Evolutionary conservation across 2,888 invertebrate genomes (phyloP), one percentile per base, ranked within the genome.

Genomic region (Drymonia ruficornis): DNA sequence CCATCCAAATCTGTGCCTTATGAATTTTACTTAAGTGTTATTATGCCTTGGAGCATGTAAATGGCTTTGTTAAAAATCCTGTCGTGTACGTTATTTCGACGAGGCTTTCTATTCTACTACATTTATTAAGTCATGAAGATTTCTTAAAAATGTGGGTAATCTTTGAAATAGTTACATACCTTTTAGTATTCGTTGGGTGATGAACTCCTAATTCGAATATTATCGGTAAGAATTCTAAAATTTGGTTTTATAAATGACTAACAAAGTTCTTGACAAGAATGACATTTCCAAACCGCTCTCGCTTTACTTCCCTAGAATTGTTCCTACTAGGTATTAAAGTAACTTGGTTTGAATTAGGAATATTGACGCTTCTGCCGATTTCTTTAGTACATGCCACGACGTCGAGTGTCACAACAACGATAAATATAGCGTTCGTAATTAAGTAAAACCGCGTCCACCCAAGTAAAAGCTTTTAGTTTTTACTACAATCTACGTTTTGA

Each of bases 381-480:
- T 34, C 5, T 28, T 50, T 7, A 15, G 19, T 49, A 23, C 43
- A 5, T 50, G 40, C 43, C 47, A 49, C 50, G 42, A 61, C 49
- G 53, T 57, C 63, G 56, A 60, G 52, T 61, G 61, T 63, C 60
- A 57, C 69, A 65, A 67, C 64, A 63, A 28, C 59, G 58, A 69
- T 76, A 72, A 74, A 79, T 59, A 71, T 65, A 66, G 64, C 63
- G 63, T 61, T 66, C 56, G 67, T 73, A 69, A 77, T 73, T 73
- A 72, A 72, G 61, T 70, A 59, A 63, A 52, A 66, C 48, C 57
- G 49, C 49, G 58, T 54, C 57, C 50, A 65, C 57, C 54, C 49
- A 56, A 54, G 63, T 46, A 63, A 73, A 76, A 76, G 74, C 78
- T 80, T 79, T 81, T 74, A 74, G 68, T 70, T 71, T 73, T 72